phyloP scores from a whole-genome alignment of 2,797 vertebrate genomes.

The Kryptolebias ocellatus region DNA sequence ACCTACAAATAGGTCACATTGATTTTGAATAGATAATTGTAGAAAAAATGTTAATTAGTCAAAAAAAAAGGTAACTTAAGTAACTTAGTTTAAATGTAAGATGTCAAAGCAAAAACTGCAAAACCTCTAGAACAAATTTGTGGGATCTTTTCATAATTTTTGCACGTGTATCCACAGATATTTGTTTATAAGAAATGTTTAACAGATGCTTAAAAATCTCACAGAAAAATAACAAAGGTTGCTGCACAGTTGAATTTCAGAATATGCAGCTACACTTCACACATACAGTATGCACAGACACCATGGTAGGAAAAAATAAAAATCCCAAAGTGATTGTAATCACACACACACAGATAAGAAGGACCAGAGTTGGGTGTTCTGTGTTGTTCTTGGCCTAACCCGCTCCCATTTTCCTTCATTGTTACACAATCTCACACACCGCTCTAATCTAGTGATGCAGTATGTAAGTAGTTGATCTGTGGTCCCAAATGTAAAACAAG shows the following conservation, averaged over 20 bases:
- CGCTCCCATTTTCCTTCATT: conserved; percentile 47
- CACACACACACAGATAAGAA: conserved; percentile 62
- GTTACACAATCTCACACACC: conserved; percentile 37
- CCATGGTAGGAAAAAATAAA: conserved; percentile 27
- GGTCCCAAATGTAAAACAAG: conserved; percentile 74
- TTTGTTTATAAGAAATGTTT: not conserved
- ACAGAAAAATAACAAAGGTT: not conserved
- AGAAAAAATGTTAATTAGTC: conserved; percentile 1
- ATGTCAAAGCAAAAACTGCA: no score
- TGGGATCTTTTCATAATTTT: not conserved
- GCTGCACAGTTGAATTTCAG: not conserved
- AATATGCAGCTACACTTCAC: not conserved
- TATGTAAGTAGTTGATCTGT: conserved; percentile 60
- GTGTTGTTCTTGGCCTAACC: conserved; percentile 73
- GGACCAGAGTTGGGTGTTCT: conserved; percentile 59
- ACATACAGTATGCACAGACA: conserved; percentile 18
- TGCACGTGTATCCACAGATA: not conserved
- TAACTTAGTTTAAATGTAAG: no score
- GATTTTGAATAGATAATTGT: conserved; percentile 28
- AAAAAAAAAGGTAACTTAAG: no score
- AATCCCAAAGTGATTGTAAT: conserved; percentile 41
- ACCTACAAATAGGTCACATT: conserved; percentile 19
- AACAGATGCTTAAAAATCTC: not conserved
- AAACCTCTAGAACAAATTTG: no score
- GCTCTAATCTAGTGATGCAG: conserved; percentile 60